A percentile compares a stretch with the other conserved stretches of the same genome.
phyloP scores from a whole-genome alignment of 2,797 vertebrate species.

The Glyptemys insculpta region DNA sequence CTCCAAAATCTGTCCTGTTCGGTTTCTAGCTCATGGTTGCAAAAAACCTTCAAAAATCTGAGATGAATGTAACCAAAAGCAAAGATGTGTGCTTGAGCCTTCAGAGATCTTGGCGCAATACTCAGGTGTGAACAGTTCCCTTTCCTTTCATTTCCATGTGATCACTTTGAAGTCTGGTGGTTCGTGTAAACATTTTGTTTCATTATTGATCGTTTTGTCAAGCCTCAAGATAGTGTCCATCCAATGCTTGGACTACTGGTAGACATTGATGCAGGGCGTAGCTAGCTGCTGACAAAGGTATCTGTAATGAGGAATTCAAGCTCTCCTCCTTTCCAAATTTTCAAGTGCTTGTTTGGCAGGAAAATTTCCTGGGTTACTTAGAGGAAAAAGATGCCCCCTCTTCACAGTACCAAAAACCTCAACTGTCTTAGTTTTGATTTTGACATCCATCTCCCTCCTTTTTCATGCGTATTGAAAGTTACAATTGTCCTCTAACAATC shows the following conservation, averaged over 20 bases:
- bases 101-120: not conserved
- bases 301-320: not conserved
- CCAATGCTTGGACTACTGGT: not conserved
- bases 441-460: not conserved
- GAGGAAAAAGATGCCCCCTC: not conserved
- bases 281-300: not conserved
- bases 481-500: not conserved
- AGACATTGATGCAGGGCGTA: not conserved
- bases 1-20: not conserved
- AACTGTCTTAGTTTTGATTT: not conserved
- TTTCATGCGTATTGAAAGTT: not conserved
- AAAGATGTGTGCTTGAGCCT: not conserved
- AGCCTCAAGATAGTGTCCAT: not conserved
- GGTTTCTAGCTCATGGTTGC: not conserved
- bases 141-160: not conserved
- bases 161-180: not conserved
- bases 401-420: not conserved
- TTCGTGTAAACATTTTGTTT: not conserved
- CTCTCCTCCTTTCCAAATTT: not conserved
- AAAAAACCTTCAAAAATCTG: conserved; percentile 4
- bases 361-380: not conserved
- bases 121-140: not conserved
- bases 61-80: not conserved
- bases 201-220: not conserved
- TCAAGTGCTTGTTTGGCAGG: not conserved